Evolutionary conservation across 2,888 invertebrate genomes (phyloP), one percentile per base, ranked within the genome.

Genomic region (Spatulosminthurus flaviceps): DNA sequence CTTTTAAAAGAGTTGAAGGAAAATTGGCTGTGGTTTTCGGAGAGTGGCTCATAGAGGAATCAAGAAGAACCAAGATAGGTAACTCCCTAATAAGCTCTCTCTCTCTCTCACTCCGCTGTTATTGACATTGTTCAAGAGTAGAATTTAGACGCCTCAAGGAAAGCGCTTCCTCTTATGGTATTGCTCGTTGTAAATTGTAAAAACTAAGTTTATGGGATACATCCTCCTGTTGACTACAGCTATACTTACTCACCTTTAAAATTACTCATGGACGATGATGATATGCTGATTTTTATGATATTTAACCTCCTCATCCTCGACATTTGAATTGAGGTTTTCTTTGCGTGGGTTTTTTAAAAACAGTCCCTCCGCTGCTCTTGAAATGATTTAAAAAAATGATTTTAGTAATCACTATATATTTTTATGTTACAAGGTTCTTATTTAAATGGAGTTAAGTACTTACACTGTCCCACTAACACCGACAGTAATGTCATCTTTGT

Each of bases 81-180:
- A 73, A 73, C 73, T 73, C 73, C 73, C 61, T 73, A 26, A 13
- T 21, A 73, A 51, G 43, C 60, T 60, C 60, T n/a, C n/a, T n/a
- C n/a, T n/a, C n/a, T n/a, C n/a, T n/a, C n/a, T n/a, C n/a, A n/a
- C n/a, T 28, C n/a, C 41, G 41, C 72, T 72, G 72, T 72, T 72
- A 72, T 72, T 72, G 72, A 72, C 72, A 72, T 72, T 72, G 72
- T 72, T 72, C 51, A 73, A 26, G 73, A 60, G 26, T 73, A 29
- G 73, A 73, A 60, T 60, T 73, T 60, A 61, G 72, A 60, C 61
- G 73, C 73, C 73, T 73, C 60, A 73, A 73, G 73, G 73, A 60
- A 61, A 60, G n/a, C 24, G 24, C 19, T n/a, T 73, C 73, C 73
- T 60, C 29, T 24, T 73, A 60, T 73, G 73, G 73, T 26, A 11